Base-by-base conservation (phyloP, 2,888 invertebrate species). In the Isoperla grammatica region DNA sequence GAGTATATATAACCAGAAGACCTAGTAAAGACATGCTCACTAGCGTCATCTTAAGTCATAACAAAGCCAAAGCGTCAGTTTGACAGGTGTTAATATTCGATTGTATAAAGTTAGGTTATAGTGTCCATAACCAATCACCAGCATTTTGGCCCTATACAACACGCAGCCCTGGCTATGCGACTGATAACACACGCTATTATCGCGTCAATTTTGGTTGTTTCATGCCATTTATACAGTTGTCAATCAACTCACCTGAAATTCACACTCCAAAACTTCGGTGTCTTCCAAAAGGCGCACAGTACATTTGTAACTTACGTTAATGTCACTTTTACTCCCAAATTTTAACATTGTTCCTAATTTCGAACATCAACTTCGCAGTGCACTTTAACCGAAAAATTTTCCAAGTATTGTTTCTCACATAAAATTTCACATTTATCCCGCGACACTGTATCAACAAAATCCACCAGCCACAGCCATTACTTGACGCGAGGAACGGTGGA, bases 251-350 rank as follows among this genome's bases (percentile, higher is more conserved):
- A 88, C 88, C 83, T 91, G 92, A 81, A 92, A 93, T 82, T 93
- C 93, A 75, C 90, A 92, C 80, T 94, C 90, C 72, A 94, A 79
- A 71, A 93, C 87, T 79, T 94, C 93, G 67, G 89, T 86, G 78
- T 94, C 93, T 77, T 93, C 93, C 71, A 94, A 80, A 66, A 94
- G 81, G 71, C 93, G 83, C 69, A 95, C 88, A 69, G 92, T 92
- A 75, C 90, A 90, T 81, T 89, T 90, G 78, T 86, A 87, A 76
- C 86, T 85, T 77, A 87, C 81, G 75, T 82, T 82, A 70, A 82
- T 79, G 80, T 89, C 89, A 77, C 85, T 87, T 78, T 86, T 86
- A 72, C 81, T 81, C 23, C 71, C 70, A 63, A 71, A 71, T 73
- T 77, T 80, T 69, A 83, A 81, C 82, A 83, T 82, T 66, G 70